phyloP scores from a whole-genome alignment of 2,888 invertebrate genomes.

The Stictocephala bisonia region DNA sequence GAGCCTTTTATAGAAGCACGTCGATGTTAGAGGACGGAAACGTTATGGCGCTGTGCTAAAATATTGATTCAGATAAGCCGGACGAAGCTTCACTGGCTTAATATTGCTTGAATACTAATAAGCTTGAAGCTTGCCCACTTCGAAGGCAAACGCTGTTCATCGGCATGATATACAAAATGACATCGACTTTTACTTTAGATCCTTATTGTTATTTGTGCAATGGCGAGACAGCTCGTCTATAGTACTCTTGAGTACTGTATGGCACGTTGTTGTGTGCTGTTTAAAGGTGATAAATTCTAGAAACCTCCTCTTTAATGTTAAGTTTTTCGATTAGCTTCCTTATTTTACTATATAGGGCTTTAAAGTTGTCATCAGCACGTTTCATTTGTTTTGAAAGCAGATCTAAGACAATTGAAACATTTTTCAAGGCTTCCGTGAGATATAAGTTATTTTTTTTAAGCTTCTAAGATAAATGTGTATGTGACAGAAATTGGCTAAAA shows the following conservation, averaged over 20 bases:
- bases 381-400: background rate
- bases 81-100: no score
- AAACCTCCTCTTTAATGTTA: slow-evolving; percentile 21
- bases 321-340: background rate
- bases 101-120: no score
- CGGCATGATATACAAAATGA: no score
- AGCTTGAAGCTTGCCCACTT: no score
- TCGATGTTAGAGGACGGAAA: no score
- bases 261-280: background rate
- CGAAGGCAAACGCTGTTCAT: no score
- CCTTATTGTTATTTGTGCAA: no score
- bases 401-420: slow-evolving; percentile 11
- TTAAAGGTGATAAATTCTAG: slow-evolving; percentile 11
- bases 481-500: background rate
- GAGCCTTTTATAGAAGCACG: no score
- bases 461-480: background rate
- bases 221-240: background rate
- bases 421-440: background rate
- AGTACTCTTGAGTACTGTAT: slow-evolving; percentile 5
- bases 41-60: no score
- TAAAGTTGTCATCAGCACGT: slow-evolving; percentile 10
- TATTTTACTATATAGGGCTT: background rate
- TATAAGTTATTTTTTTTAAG: background rate
- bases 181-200: no score
- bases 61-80: no score